Evolutionary conservation across 2,888 invertebrate genomes (phyloP).

Genomic region (Drosophila anomalata): DNA sequence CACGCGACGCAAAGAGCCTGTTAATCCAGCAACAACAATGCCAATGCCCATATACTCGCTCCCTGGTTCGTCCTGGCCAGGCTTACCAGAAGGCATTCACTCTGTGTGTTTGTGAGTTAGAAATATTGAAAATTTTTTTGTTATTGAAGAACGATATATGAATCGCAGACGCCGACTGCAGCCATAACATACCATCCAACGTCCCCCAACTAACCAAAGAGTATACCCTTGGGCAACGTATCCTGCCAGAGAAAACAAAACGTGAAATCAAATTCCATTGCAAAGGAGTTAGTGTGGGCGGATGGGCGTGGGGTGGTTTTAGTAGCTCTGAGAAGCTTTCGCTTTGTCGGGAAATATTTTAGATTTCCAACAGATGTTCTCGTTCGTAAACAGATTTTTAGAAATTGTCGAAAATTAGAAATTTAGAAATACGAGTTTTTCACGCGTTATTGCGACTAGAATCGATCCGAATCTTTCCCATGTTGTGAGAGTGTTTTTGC

Average conservation of each 20-base stretch:
- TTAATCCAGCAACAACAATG: conserved; percentile 69
- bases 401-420: no score
- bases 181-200: conserved; percentile 6
- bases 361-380: conserved; percentile 70
- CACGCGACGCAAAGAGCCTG: conserved; percentile 40
- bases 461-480: conserved; percentile 20
- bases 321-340: conserved; percentile 4
- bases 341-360: conserved; percentile 54
- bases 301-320: not conserved
- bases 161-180: conserved; percentile 45
- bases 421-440: no score
- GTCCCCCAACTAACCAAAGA: not conserved
- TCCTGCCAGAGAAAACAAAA: conserved; percentile 50
- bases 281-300: conserved; percentile 25
- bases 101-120: conserved; percentile 42
- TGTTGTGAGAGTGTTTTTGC: conserved; percentile 22
- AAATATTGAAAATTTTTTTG: conserved; percentile 72
- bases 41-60: conserved; percentile 16
- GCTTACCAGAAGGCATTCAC: conserved; percentile 17
- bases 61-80: conserved; percentile 28
- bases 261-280: conserved; percentile 65
- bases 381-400: conserved; percentile 67
- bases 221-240: conserved; percentile 12
- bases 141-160: conserved; percentile 67
- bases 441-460: conserved; percentile 45